Percentiles rank a stretch among this genome's conserved stretches.
Conservation (phyloP, 2,113 vertebrate genomes). For the Centropus unirufus region DNA sequence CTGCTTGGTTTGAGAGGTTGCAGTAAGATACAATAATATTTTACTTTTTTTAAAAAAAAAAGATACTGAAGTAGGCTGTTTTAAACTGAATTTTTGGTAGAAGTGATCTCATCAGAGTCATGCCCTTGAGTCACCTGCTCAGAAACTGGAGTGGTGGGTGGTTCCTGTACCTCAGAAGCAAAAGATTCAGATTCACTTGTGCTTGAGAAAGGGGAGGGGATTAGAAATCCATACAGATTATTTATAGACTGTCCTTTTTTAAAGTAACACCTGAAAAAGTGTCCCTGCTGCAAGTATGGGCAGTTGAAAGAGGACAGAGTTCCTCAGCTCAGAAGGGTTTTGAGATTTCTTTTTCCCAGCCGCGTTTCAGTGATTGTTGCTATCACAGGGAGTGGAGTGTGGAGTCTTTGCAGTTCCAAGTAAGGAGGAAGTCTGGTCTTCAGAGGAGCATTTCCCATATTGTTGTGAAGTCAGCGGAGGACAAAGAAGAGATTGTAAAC, state of each 20-base stretch:
- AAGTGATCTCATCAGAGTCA: no score
- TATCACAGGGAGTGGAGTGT: neutral
- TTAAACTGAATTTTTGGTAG: no score
- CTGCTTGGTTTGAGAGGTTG: no score
- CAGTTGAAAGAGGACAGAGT: neutral
- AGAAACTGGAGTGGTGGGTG: neutral
- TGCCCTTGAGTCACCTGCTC: neutral
- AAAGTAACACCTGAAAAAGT: neutral
- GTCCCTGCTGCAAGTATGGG: neutral
- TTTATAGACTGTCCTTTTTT: neutral
- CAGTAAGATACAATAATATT: no score
- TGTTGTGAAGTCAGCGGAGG: neutral
- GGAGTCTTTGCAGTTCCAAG: neutral
- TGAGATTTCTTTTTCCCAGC: slow-evolving; percentile 9
- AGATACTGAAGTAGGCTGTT: no score
- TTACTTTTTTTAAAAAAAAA: no score
- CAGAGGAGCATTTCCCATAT: neutral
- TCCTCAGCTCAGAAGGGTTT: neutral
- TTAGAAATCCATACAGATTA: neutral
- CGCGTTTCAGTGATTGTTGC: neutral
- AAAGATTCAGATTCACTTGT: neutral
- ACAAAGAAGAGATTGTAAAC: neutral
- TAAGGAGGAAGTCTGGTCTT: neutral
- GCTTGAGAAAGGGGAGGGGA: neutral
- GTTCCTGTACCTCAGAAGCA: neutral